Evolutionary conservation across 2,113 vertebrate genomes (phyloP).

Genomic region (Morphnarchus princeps): DNA sequence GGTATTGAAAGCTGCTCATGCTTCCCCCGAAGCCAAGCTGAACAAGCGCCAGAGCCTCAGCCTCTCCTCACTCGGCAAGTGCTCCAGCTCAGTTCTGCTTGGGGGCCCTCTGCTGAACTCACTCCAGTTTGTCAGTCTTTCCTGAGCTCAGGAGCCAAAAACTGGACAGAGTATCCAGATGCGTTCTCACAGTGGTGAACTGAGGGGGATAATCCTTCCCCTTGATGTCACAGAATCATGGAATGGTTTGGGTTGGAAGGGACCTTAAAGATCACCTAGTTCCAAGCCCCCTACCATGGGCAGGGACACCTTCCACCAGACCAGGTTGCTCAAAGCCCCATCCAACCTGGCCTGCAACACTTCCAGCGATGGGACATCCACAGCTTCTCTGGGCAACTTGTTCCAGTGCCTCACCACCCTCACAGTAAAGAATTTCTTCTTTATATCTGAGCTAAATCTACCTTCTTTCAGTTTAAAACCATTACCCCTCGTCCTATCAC

Average conservation of each 20-base stretch:
- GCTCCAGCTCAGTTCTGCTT: neutral
- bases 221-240: neutral
- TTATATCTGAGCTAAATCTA: too few relatives aligned
- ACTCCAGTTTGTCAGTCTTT: neutral
- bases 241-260: too few relatives aligned
- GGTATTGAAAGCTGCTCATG: neutral
- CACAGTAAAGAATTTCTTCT: too few relatives aligned
- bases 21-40: neutral
- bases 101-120: neutral
- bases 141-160: neutral
- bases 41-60: neutral
- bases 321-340: too few relatives aligned
- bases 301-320: too few relatives aligned
- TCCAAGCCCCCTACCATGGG: too few relatives aligned
- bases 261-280: too few relatives aligned
- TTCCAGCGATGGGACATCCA: too few relatives aligned
- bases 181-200: neutral
- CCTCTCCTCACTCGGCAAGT: neutral
- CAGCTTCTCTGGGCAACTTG: too few relatives aligned
- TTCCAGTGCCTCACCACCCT: too few relatives aligned
- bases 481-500: neutral
- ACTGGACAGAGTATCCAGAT: neutral
- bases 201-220: neutral
- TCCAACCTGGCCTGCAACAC: too few relatives aligned
- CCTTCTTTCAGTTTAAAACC: too few relatives aligned